A percentile compares a stretch with the other conserved stretches of the same genome.
These are phyloP conservation scores for human (Homo sapiens) DNA, from an alignment of 2,113 vertebrate genomes.

Conservation along the genomic window DNA sequence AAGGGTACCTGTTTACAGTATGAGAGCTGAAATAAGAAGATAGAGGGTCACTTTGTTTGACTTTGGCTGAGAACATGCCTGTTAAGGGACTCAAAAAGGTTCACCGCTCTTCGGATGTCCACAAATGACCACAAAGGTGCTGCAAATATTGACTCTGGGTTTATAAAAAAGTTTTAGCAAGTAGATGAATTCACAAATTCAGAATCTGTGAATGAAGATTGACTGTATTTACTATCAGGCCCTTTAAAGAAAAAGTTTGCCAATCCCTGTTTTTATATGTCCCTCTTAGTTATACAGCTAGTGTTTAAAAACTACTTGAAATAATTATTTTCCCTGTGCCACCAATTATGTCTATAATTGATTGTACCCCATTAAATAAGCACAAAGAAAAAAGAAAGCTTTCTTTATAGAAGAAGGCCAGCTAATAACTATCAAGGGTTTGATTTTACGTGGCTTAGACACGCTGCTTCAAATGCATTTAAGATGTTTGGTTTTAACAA, in stretches of 20 bases:
- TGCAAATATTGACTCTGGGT: background rate
- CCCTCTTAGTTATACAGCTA: background rate
- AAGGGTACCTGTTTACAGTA: background rate
- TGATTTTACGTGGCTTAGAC: slow-evolving; percentile 1
- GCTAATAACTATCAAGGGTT: background rate
- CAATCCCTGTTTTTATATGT: background rate
- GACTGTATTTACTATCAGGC: background rate
- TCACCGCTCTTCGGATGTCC: background rate
- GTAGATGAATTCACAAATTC: background rate
- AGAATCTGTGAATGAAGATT: background rate
- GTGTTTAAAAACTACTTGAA: slow-evolving; percentile 19
- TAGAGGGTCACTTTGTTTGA: background rate
- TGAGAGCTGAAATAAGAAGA: background rate
- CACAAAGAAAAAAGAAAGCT: background rate
- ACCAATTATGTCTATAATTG: background rate
- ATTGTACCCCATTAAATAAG: background rate
- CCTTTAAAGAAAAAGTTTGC: background rate
- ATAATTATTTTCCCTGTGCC: background rate
- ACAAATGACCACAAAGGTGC: background rate
- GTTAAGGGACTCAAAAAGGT: background rate
- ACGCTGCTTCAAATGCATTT: slow-evolving; percentile 6
- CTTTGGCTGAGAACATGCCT: background rate
- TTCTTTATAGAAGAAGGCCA: background rate
- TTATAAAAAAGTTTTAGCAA: background rate
- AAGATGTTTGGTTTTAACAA: background rate